phyloP scores from a whole-genome alignment of 2,113 vertebrate genomes.

The Cynopterus brachyotis region DNA sequence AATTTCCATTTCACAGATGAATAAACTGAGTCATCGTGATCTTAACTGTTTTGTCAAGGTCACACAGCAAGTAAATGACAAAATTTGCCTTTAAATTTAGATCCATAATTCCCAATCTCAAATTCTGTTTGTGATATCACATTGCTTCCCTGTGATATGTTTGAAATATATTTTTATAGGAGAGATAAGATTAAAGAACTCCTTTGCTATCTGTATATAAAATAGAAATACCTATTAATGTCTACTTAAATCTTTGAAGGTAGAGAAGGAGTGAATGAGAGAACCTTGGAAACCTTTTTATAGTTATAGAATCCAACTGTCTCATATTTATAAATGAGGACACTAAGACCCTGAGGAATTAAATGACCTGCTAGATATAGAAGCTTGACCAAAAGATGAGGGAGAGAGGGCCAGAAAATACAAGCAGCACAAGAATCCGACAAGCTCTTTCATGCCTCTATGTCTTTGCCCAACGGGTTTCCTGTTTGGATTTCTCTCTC shows the following conservation, averaged over 20 bases:
- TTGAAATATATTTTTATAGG: neutral
- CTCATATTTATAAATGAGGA: neutral
- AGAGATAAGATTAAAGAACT: neutral
- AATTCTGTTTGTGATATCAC: neutral
- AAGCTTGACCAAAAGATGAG: neutral
- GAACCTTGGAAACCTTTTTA: neutral
- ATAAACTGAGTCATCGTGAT: neutral
- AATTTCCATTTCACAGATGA: neutral
- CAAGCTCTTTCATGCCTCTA: neutral
- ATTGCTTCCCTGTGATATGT: neutral
- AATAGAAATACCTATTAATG: neutral
- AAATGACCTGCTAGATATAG: neutral
- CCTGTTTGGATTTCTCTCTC: neutral
- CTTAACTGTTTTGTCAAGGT: slow-evolving; percentile 3
- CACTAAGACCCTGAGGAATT: neutral
- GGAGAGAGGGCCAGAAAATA: neutral
- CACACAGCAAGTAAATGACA: neutral
- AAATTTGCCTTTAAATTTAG: neutral
- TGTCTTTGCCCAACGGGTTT: neutral
- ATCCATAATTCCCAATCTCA: neutral
- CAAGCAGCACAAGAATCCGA: neutral
- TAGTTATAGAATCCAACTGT: neutral
- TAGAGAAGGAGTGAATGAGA: neutral
- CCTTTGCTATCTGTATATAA: neutral
- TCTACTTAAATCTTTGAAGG: neutral